Percentiles rank a stretch among this genome's conserved stretches.
These are phyloP conservation scores for Apeltes quadracus DNA, from an alignment of 2,113 vertebrate genomes.

Conservation along the genomic window DNA sequence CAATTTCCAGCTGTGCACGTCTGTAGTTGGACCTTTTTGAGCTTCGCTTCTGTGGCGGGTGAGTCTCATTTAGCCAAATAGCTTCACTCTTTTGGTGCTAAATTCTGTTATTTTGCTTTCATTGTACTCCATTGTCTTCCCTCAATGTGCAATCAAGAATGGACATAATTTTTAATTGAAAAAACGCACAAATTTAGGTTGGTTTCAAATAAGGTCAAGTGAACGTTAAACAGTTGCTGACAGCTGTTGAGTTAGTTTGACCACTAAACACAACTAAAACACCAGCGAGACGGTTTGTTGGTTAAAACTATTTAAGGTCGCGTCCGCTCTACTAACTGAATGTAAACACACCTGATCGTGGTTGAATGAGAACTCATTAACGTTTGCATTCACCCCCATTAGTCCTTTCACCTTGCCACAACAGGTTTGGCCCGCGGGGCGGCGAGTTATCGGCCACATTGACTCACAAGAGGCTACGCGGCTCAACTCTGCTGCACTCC, in stretches of 20 bases:
- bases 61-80: constrained; percentile 39
- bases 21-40: constrained; percentile 27
- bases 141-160: background rate
- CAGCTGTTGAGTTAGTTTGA: background rate
- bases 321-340: constrained; percentile 36
- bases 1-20: background rate
- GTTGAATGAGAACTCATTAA: constrained; percentile 55
- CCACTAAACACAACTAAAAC: background rate
- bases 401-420: constrained; percentile 32
- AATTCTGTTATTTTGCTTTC: constrained; percentile 1
- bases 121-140: background rate
- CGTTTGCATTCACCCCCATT: constrained; percentile 30
- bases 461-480: constrained; percentile 51
- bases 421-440: constrained; percentile 22
- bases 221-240: background rate
- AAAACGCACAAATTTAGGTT: background rate
- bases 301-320: constrained; percentile 21
- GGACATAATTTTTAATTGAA: background rate
- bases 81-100: background rate
- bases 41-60: constrained; percentile 22
- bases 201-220: background rate
- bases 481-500: constrained; percentile 34
- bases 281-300: constrained; percentile 3
- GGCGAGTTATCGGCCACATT: constrained; percentile 47
- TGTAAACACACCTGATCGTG: constrained; percentile 39